Percentiles rank a stretch among this genome's conserved stretches.
Evolutionary conservation across 2,797 vertebrate species (phyloP).

Genomic region (Propithecus deckenii): DNA sequence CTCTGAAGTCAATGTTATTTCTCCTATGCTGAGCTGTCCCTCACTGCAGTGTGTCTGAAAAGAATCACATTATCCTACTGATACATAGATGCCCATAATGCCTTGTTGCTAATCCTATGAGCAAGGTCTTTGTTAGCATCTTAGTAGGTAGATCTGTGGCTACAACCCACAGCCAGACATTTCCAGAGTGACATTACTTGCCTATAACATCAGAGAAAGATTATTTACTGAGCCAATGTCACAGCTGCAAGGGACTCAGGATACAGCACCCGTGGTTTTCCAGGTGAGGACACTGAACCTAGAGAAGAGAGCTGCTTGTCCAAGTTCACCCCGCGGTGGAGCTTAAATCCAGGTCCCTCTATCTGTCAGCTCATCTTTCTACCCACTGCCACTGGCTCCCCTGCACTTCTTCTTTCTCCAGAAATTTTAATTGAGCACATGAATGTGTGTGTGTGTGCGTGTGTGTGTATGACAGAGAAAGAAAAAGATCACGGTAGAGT

Average conservation of each 20-base stretch:
- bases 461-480: background rate
- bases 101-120: background rate
- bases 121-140: background rate
- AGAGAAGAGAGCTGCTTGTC: background rate
- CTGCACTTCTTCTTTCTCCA: background rate
- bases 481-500: background rate
- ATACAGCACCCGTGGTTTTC: background rate
- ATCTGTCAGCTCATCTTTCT: background rate
- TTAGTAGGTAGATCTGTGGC: background rate
- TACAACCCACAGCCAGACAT: slow-evolving; percentile 59
- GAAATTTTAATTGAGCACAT: slow-evolving; percentile 20
- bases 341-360: background rate
- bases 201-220: background rate
- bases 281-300: background rate
- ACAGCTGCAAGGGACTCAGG: background rate
- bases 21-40: background rate
- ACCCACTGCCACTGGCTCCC: background rate
- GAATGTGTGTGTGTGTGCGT: background rate
- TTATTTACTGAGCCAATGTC: slow-evolving; percentile 41
- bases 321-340: background rate
- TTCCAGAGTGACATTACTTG: slow-evolving; percentile 57
- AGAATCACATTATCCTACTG: background rate
- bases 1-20: background rate
- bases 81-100: background rate
- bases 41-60: background rate